A percentile compares a stretch with the other conserved stretches of the same genome.
These are phyloP conservation scores for Digitonthophagus gazella DNA, from an alignment of 2,888 invertebrate genomes.

Conservation along the genomic window DNA sequence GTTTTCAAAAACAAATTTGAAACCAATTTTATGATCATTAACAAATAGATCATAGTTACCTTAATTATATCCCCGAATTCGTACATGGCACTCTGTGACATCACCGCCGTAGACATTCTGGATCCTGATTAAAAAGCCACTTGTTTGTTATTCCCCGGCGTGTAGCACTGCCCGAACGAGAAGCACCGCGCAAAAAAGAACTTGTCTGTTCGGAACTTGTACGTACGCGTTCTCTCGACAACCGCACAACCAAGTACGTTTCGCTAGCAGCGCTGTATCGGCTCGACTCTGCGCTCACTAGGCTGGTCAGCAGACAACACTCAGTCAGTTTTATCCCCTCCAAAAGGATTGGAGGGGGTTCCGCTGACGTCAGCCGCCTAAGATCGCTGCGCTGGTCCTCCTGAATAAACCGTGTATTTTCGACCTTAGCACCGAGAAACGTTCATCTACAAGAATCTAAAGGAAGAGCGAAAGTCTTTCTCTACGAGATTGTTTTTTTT, in stretches of 20 bases:
- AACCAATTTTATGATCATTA: too few relatives aligned
- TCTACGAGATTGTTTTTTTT: too few relatives aligned
- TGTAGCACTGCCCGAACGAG: conserved; percentile 2
- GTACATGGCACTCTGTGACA: conserved; percentile 72
- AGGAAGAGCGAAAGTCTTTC: too few relatives aligned
- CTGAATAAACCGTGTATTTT: not conserved
- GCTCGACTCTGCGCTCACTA: not conserved
- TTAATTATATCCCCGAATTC: conserved; percentile 74
- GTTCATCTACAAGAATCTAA: too few relatives aligned
- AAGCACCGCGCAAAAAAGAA: not conserved
- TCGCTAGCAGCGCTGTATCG: not conserved
- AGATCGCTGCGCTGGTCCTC: not conserved
- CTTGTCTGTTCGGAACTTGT: too few relatives aligned
- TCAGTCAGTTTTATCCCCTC: not conserved
- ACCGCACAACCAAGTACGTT: too few relatives aligned
- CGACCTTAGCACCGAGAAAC: not conserved
- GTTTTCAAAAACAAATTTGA: too few relatives aligned
- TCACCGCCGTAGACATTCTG: conserved; percentile 76
- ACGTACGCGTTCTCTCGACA: too few relatives aligned
- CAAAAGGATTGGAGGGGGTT: not conserved
- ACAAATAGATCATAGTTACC: too few relatives aligned
- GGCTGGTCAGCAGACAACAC: not conserved
- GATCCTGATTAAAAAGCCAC: not conserved
- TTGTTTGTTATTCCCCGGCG: not conserved
- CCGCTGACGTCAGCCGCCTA: not conserved